Base-by-base conservation (phyloP, 2,888 invertebrate species). In the Agriopis aurantiaria region DNA sequence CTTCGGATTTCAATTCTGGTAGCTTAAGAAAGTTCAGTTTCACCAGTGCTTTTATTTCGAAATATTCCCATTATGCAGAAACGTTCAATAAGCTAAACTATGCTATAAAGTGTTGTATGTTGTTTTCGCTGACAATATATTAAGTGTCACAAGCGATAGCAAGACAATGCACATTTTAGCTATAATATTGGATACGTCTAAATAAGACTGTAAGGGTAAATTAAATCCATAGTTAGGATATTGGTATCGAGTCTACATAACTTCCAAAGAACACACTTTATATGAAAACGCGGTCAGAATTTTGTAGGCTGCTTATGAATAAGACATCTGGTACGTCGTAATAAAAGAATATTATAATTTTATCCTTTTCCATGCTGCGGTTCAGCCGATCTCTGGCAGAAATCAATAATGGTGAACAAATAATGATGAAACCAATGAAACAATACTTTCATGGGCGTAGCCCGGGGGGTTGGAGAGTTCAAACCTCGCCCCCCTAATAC, bases 371-470 rank as follows among this genome's bases (percentile, higher is more conserved):
- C 23, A 48, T 53, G 65, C 59, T 60, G 14, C 41, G 17, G 17
- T 52, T 17, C 17, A 52, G 46, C 59, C 46, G 8, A 23, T 40
- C n/a, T 43, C 46, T 57, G 17, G 17, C 17, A 23, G 23, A 49
- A 7, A n/a, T n/a, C n/a, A n/a, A n/a, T n/a, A n/a, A n/a, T 3
- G 40, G 3, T 5, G 4, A 9, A 40, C 23, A 14, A 41, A 51
- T 41, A 49, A 52, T 58, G 41, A 57, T 57, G 17, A 23, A 65
- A 43, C n/a, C 10, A 58, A 58, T 45, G 17, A 57, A 46, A 23
- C 17, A 23, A 23, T 23, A 23, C 17, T 23, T 23, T 23, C 17
- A 23, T 23, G 17, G 17, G 2, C 17, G 0, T 23, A 1, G 0
- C 17, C 17, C 17, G 17, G 17, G 17, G 17, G 17, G 17, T 23